Evolutionary conservation across 2,888 invertebrate species (phyloP), one percentile per base, ranked within the genome.

Genomic region (Noctua fimbriata): DNA sequence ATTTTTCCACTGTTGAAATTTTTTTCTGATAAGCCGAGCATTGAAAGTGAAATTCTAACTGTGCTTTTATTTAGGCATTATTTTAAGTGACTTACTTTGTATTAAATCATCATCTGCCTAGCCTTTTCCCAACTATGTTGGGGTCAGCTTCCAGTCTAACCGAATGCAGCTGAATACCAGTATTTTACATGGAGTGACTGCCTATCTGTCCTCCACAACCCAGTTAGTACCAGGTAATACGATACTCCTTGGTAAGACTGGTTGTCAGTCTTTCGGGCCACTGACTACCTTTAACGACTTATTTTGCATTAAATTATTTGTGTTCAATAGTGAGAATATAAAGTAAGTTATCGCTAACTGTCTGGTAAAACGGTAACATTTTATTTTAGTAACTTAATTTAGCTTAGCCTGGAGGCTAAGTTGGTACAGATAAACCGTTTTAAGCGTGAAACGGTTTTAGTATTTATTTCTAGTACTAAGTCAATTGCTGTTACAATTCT

Each of bases 381-480:
- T 85, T 85, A 84, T 87, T 85, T 87, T 75, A 77, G 73, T 87
- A 85, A 87, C 85, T 87, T 81, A 81, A 87, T 85, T 87, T 87
- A 75, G 44, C 69, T 81, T 69, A 24, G 67, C 73, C 84, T 76
- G 2, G 18, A 14, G 84, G 74, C 73, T 63, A 60, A 47, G 81
- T 60, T 81, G 52, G 82, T 69, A n/a, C 36, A 55, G 28, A 78
- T 66, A 76, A 63, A 73, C 55, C 28, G 66, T 55, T 73, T 73
- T 78, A 66, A 67, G 16, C 60, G 77, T 28, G 49, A 79, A 79
- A 72, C 63, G 24, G 69, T 58, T 73, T 24, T n/a, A 49, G 28
- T 66, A 72, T 84, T 79, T 74, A 75, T 87, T 87, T 67, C 84
- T 82, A 74, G 85, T 83, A 79, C 85, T 74, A 78, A 69, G 83